Evolutionary conservation across 2,113 vertebrate species (phyloP).

Genomic region (Otis tarda): DNA sequence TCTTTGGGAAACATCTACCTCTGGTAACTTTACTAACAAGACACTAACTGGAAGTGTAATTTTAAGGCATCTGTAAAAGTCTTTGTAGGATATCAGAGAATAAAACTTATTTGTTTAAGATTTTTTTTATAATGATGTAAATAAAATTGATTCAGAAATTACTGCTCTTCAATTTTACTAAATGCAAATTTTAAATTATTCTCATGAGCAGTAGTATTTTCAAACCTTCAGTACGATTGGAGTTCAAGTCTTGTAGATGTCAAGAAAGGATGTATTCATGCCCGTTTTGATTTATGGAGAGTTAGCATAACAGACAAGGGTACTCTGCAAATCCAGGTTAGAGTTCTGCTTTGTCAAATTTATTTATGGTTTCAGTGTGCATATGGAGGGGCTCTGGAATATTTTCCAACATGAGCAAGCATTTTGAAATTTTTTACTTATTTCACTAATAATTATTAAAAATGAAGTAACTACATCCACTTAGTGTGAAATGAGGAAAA

Average conservation of each 20-base stretch:
- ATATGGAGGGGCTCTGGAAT: neutral
- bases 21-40: slow-evolving; percentile 21
- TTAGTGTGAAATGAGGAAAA: neutral
- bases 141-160: neutral
- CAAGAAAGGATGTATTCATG: neutral
- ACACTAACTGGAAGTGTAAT: neutral
- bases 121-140: neutral
- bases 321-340: neutral
- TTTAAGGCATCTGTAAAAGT: neutral
- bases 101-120: neutral
- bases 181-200: neutral
- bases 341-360: neutral
- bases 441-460: neutral
- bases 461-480: neutral
- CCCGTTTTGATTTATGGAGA: neutral
- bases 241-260: neutral
- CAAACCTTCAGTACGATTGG: neutral
- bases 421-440: neutral
- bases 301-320: neutral
- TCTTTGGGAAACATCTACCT: slow-evolving; percentile 46
- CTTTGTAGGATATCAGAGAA: neutral
- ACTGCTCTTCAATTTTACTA: neutral
- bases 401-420: neutral
- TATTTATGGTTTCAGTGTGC: neutral
- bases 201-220: neutral